These are phyloP conservation scores for Esox lucius DNA, from an alignment of 2,797 vertebrate genomes.

Conservation along the genomic window DNA sequence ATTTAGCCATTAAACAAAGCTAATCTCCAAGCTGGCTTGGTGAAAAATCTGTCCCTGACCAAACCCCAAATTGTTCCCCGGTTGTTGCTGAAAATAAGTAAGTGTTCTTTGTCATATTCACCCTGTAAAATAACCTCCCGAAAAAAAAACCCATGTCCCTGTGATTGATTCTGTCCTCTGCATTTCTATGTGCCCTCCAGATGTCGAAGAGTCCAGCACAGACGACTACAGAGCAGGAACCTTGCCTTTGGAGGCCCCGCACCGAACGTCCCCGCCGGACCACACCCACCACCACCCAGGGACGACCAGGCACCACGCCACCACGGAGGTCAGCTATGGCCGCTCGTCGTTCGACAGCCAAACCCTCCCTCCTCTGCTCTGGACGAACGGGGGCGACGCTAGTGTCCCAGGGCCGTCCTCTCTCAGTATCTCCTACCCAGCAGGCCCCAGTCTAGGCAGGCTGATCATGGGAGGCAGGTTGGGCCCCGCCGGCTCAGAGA, in stretches of 20 bases:
- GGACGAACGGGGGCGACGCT: conserved; percentile 47
- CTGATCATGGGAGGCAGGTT: conserved; percentile 16
- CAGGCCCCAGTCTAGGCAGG: neutral
- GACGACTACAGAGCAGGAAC: conserved; percentile 57
- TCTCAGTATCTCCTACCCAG: conserved; percentile 29
- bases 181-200: conserved; percentile 28
- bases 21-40: too few species aligned
- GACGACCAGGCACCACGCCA: conserved; percentile 52
- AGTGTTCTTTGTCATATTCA: too few species aligned
- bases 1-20: too few species aligned
- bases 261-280: conserved; percentile 43
- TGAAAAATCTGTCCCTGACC: too few species aligned
- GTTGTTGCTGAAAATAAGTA: too few species aligned
- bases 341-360: conserved; percentile 26
- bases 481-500: conserved; percentile 32
- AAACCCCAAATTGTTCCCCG: too few species aligned
- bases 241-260: conserved; percentile 53
- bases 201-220: conserved; percentile 69
- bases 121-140: too few species aligned
- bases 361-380: conserved; percentile 26
- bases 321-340: conserved; percentile 68
- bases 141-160: too few species aligned
- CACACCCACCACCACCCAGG: conserved; percentile 38
- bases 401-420: conserved; percentile 54
- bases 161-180: too few species aligned